Percentiles rank a stretch among this genome's conserved stretches.
Conservation (phyloP, 1,140 invertebrate species). For the Aphidius ervi region DNA sequence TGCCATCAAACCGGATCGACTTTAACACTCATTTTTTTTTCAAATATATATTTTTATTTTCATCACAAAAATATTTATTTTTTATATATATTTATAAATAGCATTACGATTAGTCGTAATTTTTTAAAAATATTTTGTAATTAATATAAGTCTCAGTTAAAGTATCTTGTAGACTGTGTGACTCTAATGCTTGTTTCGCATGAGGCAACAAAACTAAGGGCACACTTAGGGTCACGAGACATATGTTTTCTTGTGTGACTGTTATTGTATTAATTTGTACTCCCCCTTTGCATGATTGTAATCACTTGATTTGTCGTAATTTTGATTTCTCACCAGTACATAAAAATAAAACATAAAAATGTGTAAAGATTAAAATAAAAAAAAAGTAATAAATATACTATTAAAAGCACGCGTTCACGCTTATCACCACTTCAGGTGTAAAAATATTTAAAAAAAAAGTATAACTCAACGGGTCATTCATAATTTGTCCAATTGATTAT, state of each 20-base stretch:
- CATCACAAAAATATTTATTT: not conserved
- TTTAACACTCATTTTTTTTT: not conserved
- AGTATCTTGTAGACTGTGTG: conserved; percentile 3
- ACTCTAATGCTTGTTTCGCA: conserved; percentile 30
- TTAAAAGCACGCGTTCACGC: not conserved
- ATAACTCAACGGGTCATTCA: not conserved
- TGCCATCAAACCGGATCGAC: not conserved
- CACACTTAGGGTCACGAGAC: conserved; percentile 9
- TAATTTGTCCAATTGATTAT: conserved; percentile 11
- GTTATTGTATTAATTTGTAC: conserved; percentile 22
- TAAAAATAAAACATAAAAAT: not conserved
- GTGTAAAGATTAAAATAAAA: too few species aligned
- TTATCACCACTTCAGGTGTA: conserved; percentile 9
- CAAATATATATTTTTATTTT: not conserved
- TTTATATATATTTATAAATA: conserved; percentile 6
- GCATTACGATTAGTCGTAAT: not conserved
- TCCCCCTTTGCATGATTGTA: conserved; percentile 21
- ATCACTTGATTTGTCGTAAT: conserved; percentile 30
- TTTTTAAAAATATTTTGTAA: not conserved
- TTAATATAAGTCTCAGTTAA: not conserved
- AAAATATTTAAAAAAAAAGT: not conserved
- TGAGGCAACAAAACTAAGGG: conserved; percentile 10
- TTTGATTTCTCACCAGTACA: conserved; percentile 14
- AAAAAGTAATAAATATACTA: too few species aligned
- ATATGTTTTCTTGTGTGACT: not conserved